Evolutionary conservation across 2,113 vertebrate species (phyloP), one percentile per base, ranked within the genome.

Genomic region (Origma solitaria): DNA sequence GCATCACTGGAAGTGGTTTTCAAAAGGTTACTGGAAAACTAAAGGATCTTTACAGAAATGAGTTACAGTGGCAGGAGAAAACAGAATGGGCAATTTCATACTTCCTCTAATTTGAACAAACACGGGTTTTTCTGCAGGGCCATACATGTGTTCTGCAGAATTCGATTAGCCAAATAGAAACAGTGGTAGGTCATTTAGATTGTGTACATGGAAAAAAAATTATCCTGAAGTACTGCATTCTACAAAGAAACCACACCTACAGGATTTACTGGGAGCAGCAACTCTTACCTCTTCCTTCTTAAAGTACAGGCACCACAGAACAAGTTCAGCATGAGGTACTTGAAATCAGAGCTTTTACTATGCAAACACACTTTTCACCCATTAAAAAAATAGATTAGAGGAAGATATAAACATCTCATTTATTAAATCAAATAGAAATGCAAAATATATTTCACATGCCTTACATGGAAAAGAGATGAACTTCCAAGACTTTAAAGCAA

Each of bases 351-450:
- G 28, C 54, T 50, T 82, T 85, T 51, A 68, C 79, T 86, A 65
- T 0, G 2, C 35, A 92, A 82, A 70, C 78, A 51, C 68, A 45
- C 24, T 70, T 90, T 72, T 65, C n/a, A 28, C 51, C 35, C 70
- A 57, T 76, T 85, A 64, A 96, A 94, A 86, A 87, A 90, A 72
- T 7, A 90, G 92, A 93, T 70, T 51, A 96, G 79, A 92, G 68
- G 60, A 92, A 95, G 90, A 93, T 95, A 96, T 35, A 93, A 95
- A 94, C 86, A 86, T 88, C 82, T 95, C 49, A 90, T 95, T 95
- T 96, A 96, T 95, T 97, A 95, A 96, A 96, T 94, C 94, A 96
- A 94, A 92, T 93, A 96, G 90, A 95, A 96, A 94, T 71, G 92
- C 94, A 97, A 95, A 97, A 91, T 93, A 86, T 86, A 90, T 90